Conservation (phyloP, 1,140 invertebrate species). For the Bombus vancouverensis region DNA sequence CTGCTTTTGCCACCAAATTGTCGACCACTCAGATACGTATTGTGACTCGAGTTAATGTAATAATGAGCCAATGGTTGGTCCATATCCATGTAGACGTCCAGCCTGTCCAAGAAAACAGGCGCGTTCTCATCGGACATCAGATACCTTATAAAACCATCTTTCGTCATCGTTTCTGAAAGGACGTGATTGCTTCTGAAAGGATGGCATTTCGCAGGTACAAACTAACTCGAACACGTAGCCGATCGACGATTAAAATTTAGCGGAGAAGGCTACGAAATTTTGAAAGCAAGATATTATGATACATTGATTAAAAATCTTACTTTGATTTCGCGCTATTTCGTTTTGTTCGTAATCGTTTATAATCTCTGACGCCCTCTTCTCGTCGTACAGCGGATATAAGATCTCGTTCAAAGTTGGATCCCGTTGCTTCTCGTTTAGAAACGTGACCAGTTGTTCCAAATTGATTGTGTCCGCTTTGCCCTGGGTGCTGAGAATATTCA, state of each 20-base stretch:
- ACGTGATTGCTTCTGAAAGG: slow-evolving; percentile 72
- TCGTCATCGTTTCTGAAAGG: slow-evolving; percentile 88
- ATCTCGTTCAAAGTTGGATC: slow-evolving; percentile 99
- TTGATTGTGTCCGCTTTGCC: slow-evolving; percentile 94
- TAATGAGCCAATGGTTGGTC: slow-evolving; percentile 98
- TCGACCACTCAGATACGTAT: slow-evolving; percentile 97
- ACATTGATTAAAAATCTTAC: slow-evolving; percentile 82
- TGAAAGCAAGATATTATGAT: neutral
- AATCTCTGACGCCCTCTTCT: slow-evolving; percentile 95
- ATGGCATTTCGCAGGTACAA: slow-evolving; percentile 57
- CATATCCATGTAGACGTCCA: slow-evolving; percentile 99
- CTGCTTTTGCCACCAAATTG: slow-evolving; percentile 99
- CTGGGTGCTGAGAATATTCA: slow-evolving; percentile 88
- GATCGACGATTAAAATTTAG: neutral
- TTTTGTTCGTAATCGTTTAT: slow-evolving; percentile 97
- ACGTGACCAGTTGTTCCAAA: slow-evolving; percentile 94
- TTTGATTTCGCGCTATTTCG: slow-evolving; percentile 89
- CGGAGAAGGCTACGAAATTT: neutral
- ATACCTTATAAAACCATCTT: slow-evolving; percentile 98
- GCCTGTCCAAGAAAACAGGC: slow-evolving; percentile 97
- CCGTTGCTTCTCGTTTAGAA: slow-evolving; percentile 98
- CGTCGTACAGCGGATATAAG: slow-evolving; percentile 98
- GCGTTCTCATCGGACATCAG: slow-evolving; percentile 99
- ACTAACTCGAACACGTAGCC: slow-evolving; percentile 24
- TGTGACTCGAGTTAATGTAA: slow-evolving; percentile 99